phyloP scores from a whole-genome alignment of 2,113 vertebrate species.

The Acrocephalus arundinaceus region DNA sequence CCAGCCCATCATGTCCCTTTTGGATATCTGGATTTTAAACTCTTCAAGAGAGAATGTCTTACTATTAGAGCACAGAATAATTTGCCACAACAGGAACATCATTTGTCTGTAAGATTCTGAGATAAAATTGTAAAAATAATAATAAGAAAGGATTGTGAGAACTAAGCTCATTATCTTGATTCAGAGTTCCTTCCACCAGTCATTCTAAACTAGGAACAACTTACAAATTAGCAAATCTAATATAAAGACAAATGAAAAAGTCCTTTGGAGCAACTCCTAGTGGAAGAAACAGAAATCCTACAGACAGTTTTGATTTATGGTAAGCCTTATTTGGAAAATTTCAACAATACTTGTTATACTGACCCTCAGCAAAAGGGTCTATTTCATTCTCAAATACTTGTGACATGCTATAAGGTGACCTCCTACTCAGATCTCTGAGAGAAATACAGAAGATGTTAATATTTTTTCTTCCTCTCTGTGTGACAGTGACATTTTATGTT shows the following conservation, averaged over 20 bases:
- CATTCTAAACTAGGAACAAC: neutral
- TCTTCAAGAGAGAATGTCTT: neutral
- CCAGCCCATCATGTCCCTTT: neutral
- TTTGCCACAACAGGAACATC: neutral
- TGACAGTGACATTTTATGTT: slow-evolving; percentile 75
- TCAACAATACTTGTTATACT: neutral
- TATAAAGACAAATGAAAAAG: neutral
- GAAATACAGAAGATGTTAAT: slow-evolving; percentile 66
- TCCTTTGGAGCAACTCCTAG: neutral
- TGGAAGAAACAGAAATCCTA: neutral
- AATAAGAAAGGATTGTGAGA: neutral
- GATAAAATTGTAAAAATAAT: neutral
- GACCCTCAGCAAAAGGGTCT: neutral
- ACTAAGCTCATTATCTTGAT: neutral
- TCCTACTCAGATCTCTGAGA: slow-evolving; percentile 64
- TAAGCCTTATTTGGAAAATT: neutral
- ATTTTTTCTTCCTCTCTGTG: slow-evolving; percentile 68
- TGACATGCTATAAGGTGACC: slow-evolving; percentile 54
- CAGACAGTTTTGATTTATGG: neutral
- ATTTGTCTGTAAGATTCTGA: neutral
- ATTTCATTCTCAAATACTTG: slow-evolving; percentile 49
- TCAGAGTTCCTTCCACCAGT: neutral
- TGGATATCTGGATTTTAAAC: neutral
- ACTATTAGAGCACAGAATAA: neutral
- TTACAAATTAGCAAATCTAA: neutral